Evolutionary conservation across 2,888 invertebrate genomes (phyloP).

Genomic region (Sphecodes monilicornis): DNA sequence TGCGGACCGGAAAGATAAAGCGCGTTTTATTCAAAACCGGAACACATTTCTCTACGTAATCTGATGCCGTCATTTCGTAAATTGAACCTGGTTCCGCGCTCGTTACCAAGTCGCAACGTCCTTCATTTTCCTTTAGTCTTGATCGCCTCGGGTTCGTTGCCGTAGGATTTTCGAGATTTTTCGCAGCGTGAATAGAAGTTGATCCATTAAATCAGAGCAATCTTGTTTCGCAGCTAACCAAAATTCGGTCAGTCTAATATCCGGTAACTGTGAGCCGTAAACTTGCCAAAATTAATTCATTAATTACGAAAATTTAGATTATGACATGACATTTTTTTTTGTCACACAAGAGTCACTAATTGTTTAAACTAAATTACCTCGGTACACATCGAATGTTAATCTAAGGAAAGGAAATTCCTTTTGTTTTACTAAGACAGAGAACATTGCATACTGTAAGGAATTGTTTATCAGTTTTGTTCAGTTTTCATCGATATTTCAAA

Average conservation of each 20-base stretch:
- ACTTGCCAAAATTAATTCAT: neutral
- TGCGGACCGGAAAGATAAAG: conserved; percentile 9
- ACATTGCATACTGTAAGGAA: too few relatives aligned
- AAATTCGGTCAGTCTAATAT: neutral
- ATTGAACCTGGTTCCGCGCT: neutral
- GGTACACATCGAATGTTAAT: too few relatives aligned
- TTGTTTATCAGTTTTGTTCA: too few relatives aligned
- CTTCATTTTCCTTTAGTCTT: conserved; percentile 1
- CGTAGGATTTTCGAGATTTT: neutral
- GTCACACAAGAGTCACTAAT: neutral
- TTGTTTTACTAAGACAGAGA: too few relatives aligned
- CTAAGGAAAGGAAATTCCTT: too few relatives aligned
- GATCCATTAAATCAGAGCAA: neutral
- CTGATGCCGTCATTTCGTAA: conserved; percentile 15
- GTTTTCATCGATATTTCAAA: too few relatives aligned
- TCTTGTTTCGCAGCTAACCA: neutral
- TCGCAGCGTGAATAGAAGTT: neutral
- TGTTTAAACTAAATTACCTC: too few relatives aligned
- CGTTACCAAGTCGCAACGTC: conserved; percentile 2
- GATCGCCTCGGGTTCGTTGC: neutral
- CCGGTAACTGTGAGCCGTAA: neutral
- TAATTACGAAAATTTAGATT: neutral
- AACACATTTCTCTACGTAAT: conserved; percentile 11
- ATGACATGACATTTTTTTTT: neutral
- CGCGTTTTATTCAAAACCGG: conserved; percentile 16